These are phyloP conservation scores for Apolygus lucorum DNA, from an alignment of 1,140 invertebrate species.

Conservation along the genomic window DNA sequence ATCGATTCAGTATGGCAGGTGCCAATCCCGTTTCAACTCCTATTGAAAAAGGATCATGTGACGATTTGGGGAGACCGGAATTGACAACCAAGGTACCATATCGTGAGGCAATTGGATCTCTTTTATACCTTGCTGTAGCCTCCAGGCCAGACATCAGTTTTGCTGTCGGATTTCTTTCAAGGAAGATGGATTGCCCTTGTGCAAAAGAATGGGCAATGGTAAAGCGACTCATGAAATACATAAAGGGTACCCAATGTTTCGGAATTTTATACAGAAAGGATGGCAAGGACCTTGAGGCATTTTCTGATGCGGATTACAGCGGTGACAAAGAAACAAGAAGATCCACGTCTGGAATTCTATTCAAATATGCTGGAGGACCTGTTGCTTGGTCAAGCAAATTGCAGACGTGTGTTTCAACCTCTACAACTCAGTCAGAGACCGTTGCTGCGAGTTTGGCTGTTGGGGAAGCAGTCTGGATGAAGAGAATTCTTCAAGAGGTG, in stretches of 20 bases:
- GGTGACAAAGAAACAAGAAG: neutral
- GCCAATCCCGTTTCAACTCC: slow-evolving; percentile 38
- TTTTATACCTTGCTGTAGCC: slow-evolving; percentile 37
- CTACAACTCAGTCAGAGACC: neutral
- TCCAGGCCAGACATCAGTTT: slow-evolving; percentile 38
- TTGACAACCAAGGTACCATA: slow-evolving; percentile 28
- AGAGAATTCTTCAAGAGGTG: neutral
- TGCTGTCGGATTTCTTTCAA: slow-evolving; percentile 28
- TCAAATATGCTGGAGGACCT: neutral
- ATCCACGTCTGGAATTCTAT: neutral
- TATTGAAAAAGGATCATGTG: slow-evolving; percentile 27
- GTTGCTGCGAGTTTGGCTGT: too few species aligned
- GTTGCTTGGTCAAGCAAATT: neutral
- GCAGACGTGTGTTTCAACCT: neutral
- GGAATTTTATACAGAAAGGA: slow-evolving; percentile 28
- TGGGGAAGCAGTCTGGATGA: too few species aligned
- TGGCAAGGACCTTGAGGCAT: neutral
- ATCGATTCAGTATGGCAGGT: slow-evolving; percentile 37
- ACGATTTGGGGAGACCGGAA: neutral
- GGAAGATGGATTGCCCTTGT: neutral
- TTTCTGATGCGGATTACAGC: neutral
- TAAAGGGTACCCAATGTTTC: slow-evolving; percentile 32
- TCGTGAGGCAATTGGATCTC: slow-evolving; percentile 37
- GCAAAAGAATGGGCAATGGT: slow-evolving; percentile 29
- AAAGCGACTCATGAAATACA: slow-evolving; percentile 35